phyloP scores from a whole-genome alignment of 2,888 invertebrate genomes.

The Scaptomyza flava region DNA sequence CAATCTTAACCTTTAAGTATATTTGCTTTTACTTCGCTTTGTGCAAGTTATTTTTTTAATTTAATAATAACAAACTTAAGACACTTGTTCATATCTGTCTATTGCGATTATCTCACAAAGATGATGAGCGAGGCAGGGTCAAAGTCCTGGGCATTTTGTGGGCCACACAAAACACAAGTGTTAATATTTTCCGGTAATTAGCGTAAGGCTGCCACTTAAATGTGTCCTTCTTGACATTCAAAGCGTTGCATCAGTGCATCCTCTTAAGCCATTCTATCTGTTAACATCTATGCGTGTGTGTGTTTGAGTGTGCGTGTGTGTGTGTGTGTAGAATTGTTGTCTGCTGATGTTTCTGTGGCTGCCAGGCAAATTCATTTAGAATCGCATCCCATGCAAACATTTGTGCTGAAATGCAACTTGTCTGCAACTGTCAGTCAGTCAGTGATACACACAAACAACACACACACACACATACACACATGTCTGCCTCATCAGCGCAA shows the following conservation, averaged over 20 bases:
- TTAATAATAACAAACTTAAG: not conserved
- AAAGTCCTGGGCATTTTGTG: slow-evolving; percentile 33
- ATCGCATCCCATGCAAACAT: slow-evolving; percentile 74
- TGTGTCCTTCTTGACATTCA: slow-evolving; percentile 72
- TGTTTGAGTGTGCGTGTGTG: slow-evolving; percentile 10
- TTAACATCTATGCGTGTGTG: slow-evolving; percentile 5
- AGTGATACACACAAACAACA: slow-evolving; percentile 46
- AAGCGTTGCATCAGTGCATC: slow-evolving; percentile 63
- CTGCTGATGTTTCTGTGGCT: slow-evolving; percentile 23
- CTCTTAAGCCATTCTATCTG: slow-evolving; percentile 38
- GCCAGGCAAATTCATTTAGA: slow-evolving; percentile 75
- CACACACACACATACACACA: slow-evolving; percentile 18
- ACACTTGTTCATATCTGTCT: no score
- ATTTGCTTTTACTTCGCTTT: no score
- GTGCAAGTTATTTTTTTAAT: no score
- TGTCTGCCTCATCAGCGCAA: slow-evolving; percentile 72
- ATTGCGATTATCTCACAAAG: not conserved
- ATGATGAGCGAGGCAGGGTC: slow-evolving; percentile 49
- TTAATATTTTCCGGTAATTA: slow-evolving; percentile 82
- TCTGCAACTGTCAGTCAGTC: slow-evolving; percentile 77
- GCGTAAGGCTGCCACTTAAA: slow-evolving; percentile 72
- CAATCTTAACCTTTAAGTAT: no score
- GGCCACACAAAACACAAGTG: slow-evolving; percentile 64
- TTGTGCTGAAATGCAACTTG: slow-evolving; percentile 80
- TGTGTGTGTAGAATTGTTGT: slow-evolving; percentile 32